These are phyloP conservation scores for Macquaria australasica DNA, from an alignment of 2,113 vertebrate genomes.

Conservation along the genomic window DNA sequence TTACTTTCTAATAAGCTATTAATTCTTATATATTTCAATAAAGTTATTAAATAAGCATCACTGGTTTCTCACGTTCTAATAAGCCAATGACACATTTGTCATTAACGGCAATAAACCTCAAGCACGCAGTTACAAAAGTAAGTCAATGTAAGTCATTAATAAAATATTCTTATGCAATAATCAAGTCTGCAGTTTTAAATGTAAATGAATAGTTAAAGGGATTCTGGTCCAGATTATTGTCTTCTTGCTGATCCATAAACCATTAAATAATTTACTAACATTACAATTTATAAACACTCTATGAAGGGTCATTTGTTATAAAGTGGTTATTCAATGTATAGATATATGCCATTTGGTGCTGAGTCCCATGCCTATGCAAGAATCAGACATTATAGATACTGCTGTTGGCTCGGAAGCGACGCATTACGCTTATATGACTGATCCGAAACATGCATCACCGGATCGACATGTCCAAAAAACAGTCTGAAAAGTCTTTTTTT, in stretches of 20 bases:
- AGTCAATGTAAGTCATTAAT: background rate
- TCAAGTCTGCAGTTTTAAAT: background rate
- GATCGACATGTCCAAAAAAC: conserved; percentile 32
- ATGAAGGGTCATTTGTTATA: too few species aligned
- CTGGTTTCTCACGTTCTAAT: background rate
- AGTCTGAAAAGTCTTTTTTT: background rate
- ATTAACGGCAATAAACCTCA: background rate
- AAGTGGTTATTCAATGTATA: too few species aligned
- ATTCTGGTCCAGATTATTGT: background rate
- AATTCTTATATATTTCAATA: background rate
- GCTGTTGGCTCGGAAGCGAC: background rate
- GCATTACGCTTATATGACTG: background rate
- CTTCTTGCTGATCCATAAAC: too few species aligned
- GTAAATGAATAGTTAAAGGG: background rate
- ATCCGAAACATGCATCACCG: background rate
- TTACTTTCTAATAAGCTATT: background rate
- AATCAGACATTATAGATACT: background rate
- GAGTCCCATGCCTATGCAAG: background rate
- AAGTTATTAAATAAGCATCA: background rate
- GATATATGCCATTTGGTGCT: too few species aligned
- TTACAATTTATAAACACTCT: too few species aligned
- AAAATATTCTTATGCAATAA: background rate
- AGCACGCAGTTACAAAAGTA: background rate
- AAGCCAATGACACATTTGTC: background rate
- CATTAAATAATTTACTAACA: too few species aligned